phyloP scores from a whole-genome alignment of 2,113 vertebrate genomes.

The Ameiurus melas region DNA sequence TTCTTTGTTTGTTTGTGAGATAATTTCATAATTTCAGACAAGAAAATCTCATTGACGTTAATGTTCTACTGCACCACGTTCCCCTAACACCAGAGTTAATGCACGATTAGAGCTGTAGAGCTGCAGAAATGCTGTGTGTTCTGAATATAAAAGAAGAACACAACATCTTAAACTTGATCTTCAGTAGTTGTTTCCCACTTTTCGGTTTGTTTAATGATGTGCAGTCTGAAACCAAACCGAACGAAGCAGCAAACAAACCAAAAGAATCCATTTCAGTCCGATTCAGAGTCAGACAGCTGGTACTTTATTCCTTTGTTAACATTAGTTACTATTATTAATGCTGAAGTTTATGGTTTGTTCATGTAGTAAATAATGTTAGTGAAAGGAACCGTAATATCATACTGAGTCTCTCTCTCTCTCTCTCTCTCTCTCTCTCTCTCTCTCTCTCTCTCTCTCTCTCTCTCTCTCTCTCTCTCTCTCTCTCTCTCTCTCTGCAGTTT shows the following conservation, averaged over 20 bases:
- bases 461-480: background rate
- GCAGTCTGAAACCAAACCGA: background rate
- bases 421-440: no score
- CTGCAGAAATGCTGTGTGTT: background rate
- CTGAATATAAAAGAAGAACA: background rate
- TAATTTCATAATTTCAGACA: background rate
- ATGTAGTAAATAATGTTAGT: no score
- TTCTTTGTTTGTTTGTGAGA: background rate
- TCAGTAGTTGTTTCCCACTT: background rate
- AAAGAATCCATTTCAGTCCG: background rate
- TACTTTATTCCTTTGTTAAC: background rate
- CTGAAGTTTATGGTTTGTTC: no score
- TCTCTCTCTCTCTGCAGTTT: slow-evolving; percentile 13
- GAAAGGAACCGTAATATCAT: background rate
- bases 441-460: no score
- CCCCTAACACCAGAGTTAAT: no score
- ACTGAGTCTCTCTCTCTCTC: background rate
- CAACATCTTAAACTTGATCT: background rate
- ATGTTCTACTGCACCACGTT: no score
- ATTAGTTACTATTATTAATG: no score
- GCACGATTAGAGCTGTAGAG: background rate
- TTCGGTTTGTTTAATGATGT: background rate
- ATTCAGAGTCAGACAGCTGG: background rate
- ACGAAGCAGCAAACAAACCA: background rate
- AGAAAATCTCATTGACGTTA: no score